Conservation (phyloP, 53 echinoderm and acorn worm genomes). For the Patiria pectinifera region DNA sequence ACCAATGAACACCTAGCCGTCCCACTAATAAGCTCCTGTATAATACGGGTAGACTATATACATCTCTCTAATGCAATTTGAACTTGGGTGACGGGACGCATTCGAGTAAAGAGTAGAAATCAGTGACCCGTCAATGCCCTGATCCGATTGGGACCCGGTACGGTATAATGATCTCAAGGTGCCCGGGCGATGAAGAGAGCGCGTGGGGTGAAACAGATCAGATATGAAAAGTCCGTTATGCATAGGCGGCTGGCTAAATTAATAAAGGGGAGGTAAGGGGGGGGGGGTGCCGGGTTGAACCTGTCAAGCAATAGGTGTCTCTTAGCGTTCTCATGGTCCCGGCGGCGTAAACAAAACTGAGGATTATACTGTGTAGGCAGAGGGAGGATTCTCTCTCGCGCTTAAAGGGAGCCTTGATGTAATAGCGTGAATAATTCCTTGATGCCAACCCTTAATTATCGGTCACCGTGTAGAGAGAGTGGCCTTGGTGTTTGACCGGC, state of each 20-base stretch:
- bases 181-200: not conserved
- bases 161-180: slow-evolving; percentile 31
- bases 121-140: slow-evolving; percentile 45
- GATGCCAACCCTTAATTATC: slow-evolving; percentile 3
- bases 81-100: slow-evolving; percentile 6
- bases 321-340: not conserved
- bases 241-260: slow-evolving; percentile 52
- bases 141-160: slow-evolving; percentile 37
- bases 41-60: not conserved
- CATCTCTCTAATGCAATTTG: slow-evolving; percentile 8
- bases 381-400: not conserved
- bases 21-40: not conserved
- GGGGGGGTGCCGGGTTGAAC: not conserved
- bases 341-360: not conserved
- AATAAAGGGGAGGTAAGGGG: not conserved
- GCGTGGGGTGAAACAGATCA: slow-evolving; percentile 40
- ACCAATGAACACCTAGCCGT: too few species aligned
- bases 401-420: slow-evolving; percentile 6
- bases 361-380: not conserved
- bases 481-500: not conserved
- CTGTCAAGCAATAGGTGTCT: slow-evolving; percentile 6
- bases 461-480: not conserved
- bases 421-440: slow-evolving; percentile 6
- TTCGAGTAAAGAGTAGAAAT: not conserved
- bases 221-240: slow-evolving; percentile 57